Percentiles rank a stretch among this genome's conserved stretches.
Evolutionary conservation across 2,797 vertebrate species (phyloP).

Genomic region (Macropus fuliginosus): DNA sequence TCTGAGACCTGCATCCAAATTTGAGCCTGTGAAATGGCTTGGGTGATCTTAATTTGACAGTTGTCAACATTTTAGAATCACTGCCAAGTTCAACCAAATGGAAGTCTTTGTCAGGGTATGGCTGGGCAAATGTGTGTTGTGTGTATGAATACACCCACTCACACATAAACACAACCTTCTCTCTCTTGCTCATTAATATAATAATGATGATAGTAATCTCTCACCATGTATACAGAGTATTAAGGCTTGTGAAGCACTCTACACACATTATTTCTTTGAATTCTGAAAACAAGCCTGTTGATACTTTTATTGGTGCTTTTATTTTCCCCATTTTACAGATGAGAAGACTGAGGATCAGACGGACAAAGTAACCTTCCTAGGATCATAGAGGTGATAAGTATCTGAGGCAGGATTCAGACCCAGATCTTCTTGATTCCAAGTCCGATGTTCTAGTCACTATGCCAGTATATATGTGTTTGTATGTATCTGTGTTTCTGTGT

Average conservation of each 20-base stretch:
- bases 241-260: neutral
- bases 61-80: slow-evolving; percentile 79
- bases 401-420: neutral
- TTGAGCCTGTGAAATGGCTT: slow-evolving; percentile 76
- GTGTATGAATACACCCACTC: neutral
- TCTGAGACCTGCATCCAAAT: slow-evolving; percentile 78
- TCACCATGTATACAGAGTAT: neutral
- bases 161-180: neutral
- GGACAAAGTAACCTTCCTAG: neutral
- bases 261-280: neutral
- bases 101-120: slow-evolving; percentile 71
- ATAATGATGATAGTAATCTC: neutral
- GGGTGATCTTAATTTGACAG: slow-evolving; percentile 82
- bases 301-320: neutral
- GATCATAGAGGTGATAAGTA: neutral
- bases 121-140: neutral
- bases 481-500: no score
- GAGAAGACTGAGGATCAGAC: neutral
- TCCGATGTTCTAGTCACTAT: neutral
- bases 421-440: neutral
- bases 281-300: neutral
- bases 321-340: neutral
- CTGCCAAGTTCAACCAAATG: slow-evolving; percentile 79
- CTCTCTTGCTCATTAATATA: neutral
- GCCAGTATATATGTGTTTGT: neutral